Evolutionary conservation across 1,140 invertebrate species (phyloP), one percentile per base, ranked within the genome.

Genomic region (Drosophila equinoxialis): DNA sequence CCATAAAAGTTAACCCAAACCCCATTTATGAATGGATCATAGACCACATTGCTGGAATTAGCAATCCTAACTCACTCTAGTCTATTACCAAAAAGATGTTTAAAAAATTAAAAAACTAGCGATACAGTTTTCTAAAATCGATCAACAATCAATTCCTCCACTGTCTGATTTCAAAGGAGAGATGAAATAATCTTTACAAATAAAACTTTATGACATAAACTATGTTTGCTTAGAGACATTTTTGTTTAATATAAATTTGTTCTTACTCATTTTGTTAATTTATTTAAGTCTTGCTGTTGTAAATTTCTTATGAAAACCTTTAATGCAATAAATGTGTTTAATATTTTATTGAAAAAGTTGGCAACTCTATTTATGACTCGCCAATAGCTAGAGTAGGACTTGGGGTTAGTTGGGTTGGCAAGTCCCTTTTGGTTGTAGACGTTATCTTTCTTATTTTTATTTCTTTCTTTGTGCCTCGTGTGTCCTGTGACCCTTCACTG

Each of bases 401-500:
- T 30, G 1, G 54, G 11, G 1, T n/a, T 11, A 14, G 10, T 13
- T 2, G 45, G 45, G 3, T 8, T 23, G 45, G 2, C 17, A 23
- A 11, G 45, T 51, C 57, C 33, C 57, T 37, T 37, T 26, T 17
- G n/a, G 4, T 59, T 37, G 57, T 59, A n/a, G 5, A 8, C 37
- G 26, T 14, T 59, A n/a, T 59, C 7, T 59, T 10, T 59, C 8
- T 66, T 37, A 39, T 45, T 37, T 51, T 54, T 60, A 11, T 35
- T 61, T 51, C 55, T 63, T 60, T n/a, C 55, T 63, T 55, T 69
- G 62, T 64, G 39, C 41, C 55, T 14, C 35, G 65, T 39, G 20
- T 58, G 23, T 39, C 37, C 37, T 39, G 37, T 70, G 30, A 68
- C 23, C 79, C 82, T 79, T 76, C 79, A 77, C 66, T 72, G 64